Base-by-base conservation (phyloP, 2,888 invertebrate genomes). In the Lydus trimaculatus region DNA sequence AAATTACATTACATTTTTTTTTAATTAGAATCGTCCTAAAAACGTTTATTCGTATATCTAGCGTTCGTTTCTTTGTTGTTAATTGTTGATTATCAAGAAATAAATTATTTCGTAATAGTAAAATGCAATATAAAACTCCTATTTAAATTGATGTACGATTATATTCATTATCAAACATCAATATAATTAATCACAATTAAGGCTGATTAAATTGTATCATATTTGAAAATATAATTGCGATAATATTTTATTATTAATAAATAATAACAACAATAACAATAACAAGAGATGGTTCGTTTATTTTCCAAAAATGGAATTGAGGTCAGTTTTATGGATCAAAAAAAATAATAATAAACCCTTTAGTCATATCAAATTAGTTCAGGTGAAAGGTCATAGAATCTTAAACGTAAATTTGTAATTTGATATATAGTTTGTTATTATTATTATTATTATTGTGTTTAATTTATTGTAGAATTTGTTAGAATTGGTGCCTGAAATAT, bases 331-430 rank as follows among this genome's bases (percentile, higher is more conserved):
- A 13, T 59, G 56, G 25, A 23, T 56, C 61, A 23, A 11, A 33
- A 33, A 63, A 66, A 23, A 31, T 43, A 62, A 23, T 63, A 20
- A 56, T 58, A 65, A 66, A 67, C 69, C n/a, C n/a, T 75, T 73
- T 74, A 75, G 76, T 76, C 78, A 78, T 78, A 78, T 78, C 78
- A 78, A 69, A 71, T 76, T 73, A 73, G 71, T 77, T 75, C 76
- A 76, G 76, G 76, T 73, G 73, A 75, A 75, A 71, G 75, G 73
- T 71, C 68, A 58, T 67, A 72, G 67, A 66, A 56, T 64, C 67
- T 36, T 60, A 60, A 59, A 33, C 61, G 66, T 67, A 63, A 65
- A 67, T 67, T 70, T 71, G 65, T 71, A 65, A 70, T 61, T 66
- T 66, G 56, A 63, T 69, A 60, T 31, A 63, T 48, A 59, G 63